A percentile compares a stretch with the other conserved stretches of the same genome.
phyloP scores from a whole-genome alignment of 2,888 invertebrate genomes.

The Caenorhabditis wallacei region DNA sequence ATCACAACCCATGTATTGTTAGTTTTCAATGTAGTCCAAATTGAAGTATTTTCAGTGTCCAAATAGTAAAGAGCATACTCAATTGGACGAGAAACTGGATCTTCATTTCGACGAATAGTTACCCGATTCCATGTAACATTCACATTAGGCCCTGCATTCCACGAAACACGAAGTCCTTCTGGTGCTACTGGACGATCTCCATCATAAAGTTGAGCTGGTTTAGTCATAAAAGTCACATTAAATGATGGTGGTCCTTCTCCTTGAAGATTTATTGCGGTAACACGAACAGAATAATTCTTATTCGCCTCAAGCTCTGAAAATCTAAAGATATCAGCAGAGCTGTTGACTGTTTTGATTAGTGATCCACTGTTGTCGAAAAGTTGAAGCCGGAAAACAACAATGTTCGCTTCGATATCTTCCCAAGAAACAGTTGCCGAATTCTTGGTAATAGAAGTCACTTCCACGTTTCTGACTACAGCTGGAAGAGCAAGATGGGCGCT shows the following conservation, averaged over 20 bases:
- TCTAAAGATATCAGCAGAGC: slow-evolving; percentile 65
- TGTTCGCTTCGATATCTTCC: slow-evolving; percentile 67
- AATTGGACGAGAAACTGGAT: slow-evolving; percentile 30
- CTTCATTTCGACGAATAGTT: slow-evolving; percentile 47
- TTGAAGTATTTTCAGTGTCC: slow-evolving; percentile 63
- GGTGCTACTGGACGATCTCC: slow-evolving; percentile 68
- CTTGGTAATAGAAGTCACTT: slow-evolving; percentile 62
- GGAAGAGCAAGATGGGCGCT: slow-evolving; percentile 59
- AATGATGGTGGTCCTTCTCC: slow-evolving; percentile 72
- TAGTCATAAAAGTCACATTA: slow-evolving; percentile 73
- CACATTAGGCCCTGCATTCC: slow-evolving; percentile 73
- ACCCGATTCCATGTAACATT: slow-evolving; percentile 74
- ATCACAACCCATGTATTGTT: slow-evolving; percentile 73
- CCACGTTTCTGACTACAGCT: slow-evolving; percentile 63
- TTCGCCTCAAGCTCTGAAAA: slow-evolving; percentile 55
- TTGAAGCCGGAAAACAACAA: slow-evolving; percentile 62
- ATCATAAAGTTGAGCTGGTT: slow-evolving; percentile 48
- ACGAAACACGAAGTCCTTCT: slow-evolving; percentile 64
- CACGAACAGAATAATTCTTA: slow-evolving; percentile 64
- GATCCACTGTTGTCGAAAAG: slow-evolving; percentile 51
- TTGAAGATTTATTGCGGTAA: slow-evolving; percentile 62
- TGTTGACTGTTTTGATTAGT: slow-evolving; percentile 58
- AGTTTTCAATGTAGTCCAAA: slow-evolving; percentile 68
- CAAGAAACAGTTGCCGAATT: slow-evolving; percentile 67
- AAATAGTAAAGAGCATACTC: slow-evolving; percentile 71